A percentile compares a stretch with the other conserved stretches of the same genome.
These are phyloP conservation scores for Physella acuta DNA, from an alignment of 1,140 invertebrate species.

Conservation along the genomic window DNA sequence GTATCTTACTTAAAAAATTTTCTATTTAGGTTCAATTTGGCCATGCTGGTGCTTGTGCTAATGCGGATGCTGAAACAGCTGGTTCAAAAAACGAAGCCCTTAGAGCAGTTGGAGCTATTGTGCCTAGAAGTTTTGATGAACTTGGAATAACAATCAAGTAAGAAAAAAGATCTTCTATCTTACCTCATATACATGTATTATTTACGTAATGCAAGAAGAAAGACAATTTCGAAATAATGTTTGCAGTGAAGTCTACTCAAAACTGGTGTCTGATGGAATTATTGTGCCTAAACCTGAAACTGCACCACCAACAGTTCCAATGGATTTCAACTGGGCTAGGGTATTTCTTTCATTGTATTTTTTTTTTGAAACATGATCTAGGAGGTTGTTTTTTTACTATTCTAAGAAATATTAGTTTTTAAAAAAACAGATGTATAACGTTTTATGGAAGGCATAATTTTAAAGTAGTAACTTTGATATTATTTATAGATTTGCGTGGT, in stretches of 20 bases:
- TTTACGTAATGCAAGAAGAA: too few relatives aligned
- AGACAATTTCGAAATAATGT: too few relatives aligned
- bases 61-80: constrained; percentile 93
- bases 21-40: constrained; percentile 87
- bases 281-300: constrained; percentile 88
- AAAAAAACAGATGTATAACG: too few relatives aligned
- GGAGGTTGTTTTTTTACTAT: too few relatives aligned
- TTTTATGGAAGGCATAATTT: too few relatives aligned
- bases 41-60: constrained; percentile 96
- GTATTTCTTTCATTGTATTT: constrained; percentile 60
- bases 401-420: too few relatives aligned
- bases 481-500: too few relatives aligned
- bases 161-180: constrained; percentile 25
- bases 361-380: too few relatives aligned
- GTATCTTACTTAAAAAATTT: neutral
- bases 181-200: too few relatives aligned
- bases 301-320: constrained; percentile 96
- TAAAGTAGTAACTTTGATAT: too few relatives aligned
- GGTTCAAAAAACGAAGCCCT: constrained; percentile 88
- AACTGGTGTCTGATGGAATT: constrained; percentile 77
- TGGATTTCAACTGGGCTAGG: constrained; percentile 99
- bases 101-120: constrained; percentile 78
- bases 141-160: constrained; percentile 77
- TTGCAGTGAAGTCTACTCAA: constrained; percentile 74
- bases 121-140: constrained; percentile 91